A percentile compares a stretch with the other conserved stretches of the same genome.
These are phyloP conservation scores for Enteromius treurensis DNA, from an alignment of 2,797 vertebrate genomes.

Conservation along the genomic window DNA sequence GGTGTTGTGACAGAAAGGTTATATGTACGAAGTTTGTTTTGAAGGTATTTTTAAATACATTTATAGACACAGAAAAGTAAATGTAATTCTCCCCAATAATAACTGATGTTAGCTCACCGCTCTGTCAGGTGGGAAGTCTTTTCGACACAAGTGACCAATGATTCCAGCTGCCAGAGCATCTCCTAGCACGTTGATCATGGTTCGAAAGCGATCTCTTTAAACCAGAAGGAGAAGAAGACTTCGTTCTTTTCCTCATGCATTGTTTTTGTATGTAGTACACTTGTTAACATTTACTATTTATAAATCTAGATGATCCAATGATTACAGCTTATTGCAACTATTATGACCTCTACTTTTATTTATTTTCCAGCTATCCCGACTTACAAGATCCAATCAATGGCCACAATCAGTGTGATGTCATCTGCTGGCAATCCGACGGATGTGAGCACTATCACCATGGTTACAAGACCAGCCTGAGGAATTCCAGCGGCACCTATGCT, in stretches of 20 bases:
- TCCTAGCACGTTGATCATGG: constrained; percentile 89
- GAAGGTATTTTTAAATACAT: background rate
- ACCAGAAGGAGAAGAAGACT: constrained; percentile 26
- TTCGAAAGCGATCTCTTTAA: constrained; percentile 85
- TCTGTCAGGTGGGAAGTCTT: constrained; percentile 81
- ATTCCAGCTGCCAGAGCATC: constrained; percentile 89
- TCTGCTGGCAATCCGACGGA: constrained; percentile 89
- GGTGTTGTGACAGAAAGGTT: background rate
- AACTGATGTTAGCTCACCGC: constrained; percentile 63
- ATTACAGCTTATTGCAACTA: background rate
- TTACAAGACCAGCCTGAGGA: constrained; percentile 88
- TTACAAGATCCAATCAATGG: constrained; percentile 90
- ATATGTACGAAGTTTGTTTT: background rate
- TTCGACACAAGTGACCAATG: constrained; percentile 83
- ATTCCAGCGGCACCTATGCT: constrained; percentile 90
- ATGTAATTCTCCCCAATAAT: background rate
- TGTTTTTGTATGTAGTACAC: background rate
- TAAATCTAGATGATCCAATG: background rate
- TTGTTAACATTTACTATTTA: background rate
- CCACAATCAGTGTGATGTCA: constrained; percentile 89
- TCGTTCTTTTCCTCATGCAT: background rate
- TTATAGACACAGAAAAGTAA: background rate
- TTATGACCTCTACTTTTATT: background rate
- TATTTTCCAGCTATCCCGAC: constrained; percentile 54
- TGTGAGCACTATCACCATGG: constrained; percentile 91